Conservation (phyloP, 2,888 invertebrate genomes). For the Calliopum simillimum region DNA sequence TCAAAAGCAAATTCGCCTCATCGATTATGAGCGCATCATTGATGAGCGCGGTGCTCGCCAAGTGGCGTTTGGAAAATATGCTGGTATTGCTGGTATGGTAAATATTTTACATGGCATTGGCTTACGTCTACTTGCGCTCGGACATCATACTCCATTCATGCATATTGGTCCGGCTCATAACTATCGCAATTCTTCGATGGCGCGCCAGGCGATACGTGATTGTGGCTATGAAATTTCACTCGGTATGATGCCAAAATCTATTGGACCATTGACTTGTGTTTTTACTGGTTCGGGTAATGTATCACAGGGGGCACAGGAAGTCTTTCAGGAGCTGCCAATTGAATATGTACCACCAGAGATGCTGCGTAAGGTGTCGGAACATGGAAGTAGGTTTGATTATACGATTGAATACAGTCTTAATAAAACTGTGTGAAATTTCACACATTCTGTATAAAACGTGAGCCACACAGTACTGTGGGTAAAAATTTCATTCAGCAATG, state of each 20-base stretch:
- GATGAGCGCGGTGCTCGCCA: slow-evolving; percentile 89
- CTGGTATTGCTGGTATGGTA: slow-evolving; percentile 98
- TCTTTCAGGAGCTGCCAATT: slow-evolving; percentile 96
- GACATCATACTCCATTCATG: slow-evolving; percentile 99
- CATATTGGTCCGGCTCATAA: slow-evolving; percentile 99
- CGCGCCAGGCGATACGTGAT: slow-evolving; percentile 95
- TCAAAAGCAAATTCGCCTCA: slow-evolving; percentile 83
- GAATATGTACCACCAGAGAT: slow-evolving; percentile 97
- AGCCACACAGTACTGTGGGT: too few species aligned
- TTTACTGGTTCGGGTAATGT: slow-evolving; percentile 99
- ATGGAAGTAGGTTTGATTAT: slow-evolving; percentile 80
- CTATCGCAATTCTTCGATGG: slow-evolving; percentile 97
- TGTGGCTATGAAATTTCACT: slow-evolving; percentile 99
- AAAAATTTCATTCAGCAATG: too few species aligned
- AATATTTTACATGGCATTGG: slow-evolving; percentile 98
- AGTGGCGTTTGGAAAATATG: slow-evolving; percentile 99
- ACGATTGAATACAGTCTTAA: too few species aligned
- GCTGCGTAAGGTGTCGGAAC: slow-evolving; percentile 94
- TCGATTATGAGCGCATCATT: slow-evolving; percentile 97
- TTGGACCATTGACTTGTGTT: slow-evolving; percentile 96
- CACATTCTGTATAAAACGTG: too few species aligned
- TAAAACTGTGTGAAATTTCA: too few species aligned
- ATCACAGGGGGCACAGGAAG: slow-evolving; percentile 90
- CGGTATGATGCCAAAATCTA: slow-evolving; percentile 95
- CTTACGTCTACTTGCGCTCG: slow-evolving; percentile 87